These are phyloP conservation scores for Melanerpes formicivorus DNA, from an alignment of 2,113 vertebrate species.

Conservation along the genomic window DNA sequence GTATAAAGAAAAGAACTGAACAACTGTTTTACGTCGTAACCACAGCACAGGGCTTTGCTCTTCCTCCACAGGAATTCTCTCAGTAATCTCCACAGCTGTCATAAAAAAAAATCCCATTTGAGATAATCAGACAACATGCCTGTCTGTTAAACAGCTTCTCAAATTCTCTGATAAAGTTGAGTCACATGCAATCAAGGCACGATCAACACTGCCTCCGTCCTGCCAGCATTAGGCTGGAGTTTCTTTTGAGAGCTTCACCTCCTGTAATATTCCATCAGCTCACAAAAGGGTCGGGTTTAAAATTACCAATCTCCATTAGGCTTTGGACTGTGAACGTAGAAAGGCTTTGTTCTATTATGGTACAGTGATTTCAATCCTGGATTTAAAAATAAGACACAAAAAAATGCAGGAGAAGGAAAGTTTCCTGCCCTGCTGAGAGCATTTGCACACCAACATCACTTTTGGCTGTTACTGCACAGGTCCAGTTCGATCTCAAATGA, in stretches of 20 bases:
- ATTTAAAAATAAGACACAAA: background rate
- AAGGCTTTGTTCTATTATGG: background rate
- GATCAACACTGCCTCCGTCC: background rate
- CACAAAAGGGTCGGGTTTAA: background rate
- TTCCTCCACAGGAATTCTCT: background rate
- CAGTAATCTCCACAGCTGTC: background rate
- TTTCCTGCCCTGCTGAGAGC: background rate
- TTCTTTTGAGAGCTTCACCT: background rate
- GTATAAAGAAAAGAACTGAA: background rate
- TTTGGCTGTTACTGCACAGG: background rate
- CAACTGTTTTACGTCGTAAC: background rate
- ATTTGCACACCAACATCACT: background rate
- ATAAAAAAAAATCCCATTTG: background rate
- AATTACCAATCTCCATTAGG: background rate
- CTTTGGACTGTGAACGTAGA: background rate
- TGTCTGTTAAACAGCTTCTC: background rate
- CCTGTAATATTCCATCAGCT: background rate
- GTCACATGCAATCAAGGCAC: background rate
- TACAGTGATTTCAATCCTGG: background rate
- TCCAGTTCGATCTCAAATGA: background rate
- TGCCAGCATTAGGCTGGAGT: background rate
- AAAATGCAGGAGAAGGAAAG: accelerated
- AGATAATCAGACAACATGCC: background rate
- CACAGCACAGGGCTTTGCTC: background rate
- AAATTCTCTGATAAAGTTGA: background rate